phyloP scores from a whole-genome alignment of 2,113 vertebrate genomes.

The Atractosteus spatula region DNA sequence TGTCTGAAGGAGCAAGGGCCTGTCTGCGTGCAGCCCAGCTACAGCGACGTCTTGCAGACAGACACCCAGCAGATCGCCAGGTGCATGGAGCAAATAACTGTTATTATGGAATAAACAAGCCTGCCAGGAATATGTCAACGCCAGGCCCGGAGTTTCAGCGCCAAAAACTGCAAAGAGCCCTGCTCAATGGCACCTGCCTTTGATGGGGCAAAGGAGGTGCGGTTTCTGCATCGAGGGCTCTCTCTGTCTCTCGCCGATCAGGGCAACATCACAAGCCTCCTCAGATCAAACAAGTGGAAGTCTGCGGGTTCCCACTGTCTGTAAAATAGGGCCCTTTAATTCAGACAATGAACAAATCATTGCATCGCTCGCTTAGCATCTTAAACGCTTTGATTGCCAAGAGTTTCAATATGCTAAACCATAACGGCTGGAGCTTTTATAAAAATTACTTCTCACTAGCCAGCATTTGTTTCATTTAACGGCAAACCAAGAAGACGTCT shows the following conservation, averaged over 20 bases:
- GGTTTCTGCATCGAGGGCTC: constrained; percentile 2
- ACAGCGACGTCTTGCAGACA: constrained; percentile 25
- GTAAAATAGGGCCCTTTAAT: constrained; percentile 28
- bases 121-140: constrained; percentile 17
- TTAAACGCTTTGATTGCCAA: too few relatives aligned
- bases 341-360: too few relatives aligned
- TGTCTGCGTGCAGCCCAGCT: too few relatives aligned
- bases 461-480: too few relatives aligned
- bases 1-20: too few relatives aligned
- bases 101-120: constrained; percentile 59
- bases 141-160: not conserved
- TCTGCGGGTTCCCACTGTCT: constrained; percentile 31
- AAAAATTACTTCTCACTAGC: too few relatives aligned
- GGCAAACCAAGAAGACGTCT: too few relatives aligned
- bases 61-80: constrained; percentile 51
- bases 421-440: too few relatives aligned
- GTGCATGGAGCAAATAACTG: constrained; percentile 47
- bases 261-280: constrained; percentile 8
- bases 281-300: constrained; percentile 17
- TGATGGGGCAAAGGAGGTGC: constrained; percentile 22
- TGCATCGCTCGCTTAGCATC: too few relatives aligned
- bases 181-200: constrained; percentile 68
- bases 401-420: too few relatives aligned
- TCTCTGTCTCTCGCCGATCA: constrained; percentile 12
- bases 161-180: constrained; percentile 42